Percentiles rank a stretch among this genome's conserved stretches.
These are phyloP conservation scores for Conus betulinus DNA, from an alignment of 1,140 invertebrate genomes.

Conservation along the genomic window DNA sequence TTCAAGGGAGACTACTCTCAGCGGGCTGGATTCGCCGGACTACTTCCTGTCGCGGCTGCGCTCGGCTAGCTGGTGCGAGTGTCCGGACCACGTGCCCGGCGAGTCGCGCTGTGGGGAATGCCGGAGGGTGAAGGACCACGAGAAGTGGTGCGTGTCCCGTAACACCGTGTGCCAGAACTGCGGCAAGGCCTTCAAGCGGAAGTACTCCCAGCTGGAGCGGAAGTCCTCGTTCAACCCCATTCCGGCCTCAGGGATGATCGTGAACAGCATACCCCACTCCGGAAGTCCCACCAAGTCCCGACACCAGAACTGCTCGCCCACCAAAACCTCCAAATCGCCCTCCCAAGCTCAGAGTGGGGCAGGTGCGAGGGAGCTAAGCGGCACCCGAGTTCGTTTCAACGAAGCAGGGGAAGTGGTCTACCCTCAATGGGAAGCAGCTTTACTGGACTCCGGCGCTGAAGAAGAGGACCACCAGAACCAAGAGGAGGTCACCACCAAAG, in stretches of 20 bases:
- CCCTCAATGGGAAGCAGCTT: not conserved
- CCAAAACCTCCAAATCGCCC: not conserved
- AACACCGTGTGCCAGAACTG: constrained; percentile 10
- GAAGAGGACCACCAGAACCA: not conserved
- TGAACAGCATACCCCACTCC: not conserved
- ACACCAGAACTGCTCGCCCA: constrained; percentile 8
- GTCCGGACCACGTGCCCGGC: constrained; percentile 3
- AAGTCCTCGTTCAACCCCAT: constrained; percentile 23
- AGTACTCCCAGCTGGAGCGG: constrained; percentile 29
- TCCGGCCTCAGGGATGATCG: not conserved
- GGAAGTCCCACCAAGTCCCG: not conserved
- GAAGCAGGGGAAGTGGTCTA: constrained; percentile 5
- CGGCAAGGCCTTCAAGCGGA: constrained; percentile 31
- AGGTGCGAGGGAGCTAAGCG: not conserved
- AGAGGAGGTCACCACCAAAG: not conserved
- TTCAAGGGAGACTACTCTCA: constrained; percentile 33
- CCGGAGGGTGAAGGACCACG: constrained; percentile 11
- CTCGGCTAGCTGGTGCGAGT: constrained; percentile 39
- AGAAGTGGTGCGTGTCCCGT: constrained; percentile 33
- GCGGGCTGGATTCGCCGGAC: not conserved
- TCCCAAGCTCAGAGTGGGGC: not conserved
- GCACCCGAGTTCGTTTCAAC: constrained; percentile 3
- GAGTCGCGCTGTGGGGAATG: constrained; percentile 26
- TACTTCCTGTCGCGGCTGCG: constrained; percentile 25
- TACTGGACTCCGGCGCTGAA: not conserved